Evolutionary conservation across 2,888 invertebrate species (phyloP), one percentile per base, ranked within the genome.

Genomic region (Sthenelais limicola): DNA sequence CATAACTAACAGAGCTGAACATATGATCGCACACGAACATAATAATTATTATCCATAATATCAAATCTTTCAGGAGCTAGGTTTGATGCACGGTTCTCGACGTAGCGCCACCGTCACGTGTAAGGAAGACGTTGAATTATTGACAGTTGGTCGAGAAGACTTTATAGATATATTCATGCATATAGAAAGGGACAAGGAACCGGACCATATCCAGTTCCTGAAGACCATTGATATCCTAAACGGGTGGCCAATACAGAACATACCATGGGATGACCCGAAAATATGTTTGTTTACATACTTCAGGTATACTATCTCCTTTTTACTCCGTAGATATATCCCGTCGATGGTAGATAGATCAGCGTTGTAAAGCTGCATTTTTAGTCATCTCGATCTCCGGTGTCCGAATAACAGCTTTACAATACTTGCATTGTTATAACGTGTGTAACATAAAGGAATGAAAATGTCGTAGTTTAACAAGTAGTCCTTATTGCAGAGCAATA

Each of bases 121-220:
- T 73, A 81, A 83, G 69, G 83, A 83, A 18, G 80, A 82, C 72
- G 85, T 87, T 30, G 85, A 86, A 72, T 87, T 96, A 93, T 71
- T 94, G 91, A 68, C 94, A 92, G 84, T 87, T 0, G 83, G 84
- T 7, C 74, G 87, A 9, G 88, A 95, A 90, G 80, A 95, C 93
- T 87, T 86, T 74, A 80, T 87, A 26, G 76, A 92, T 92, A 86
- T 87, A 56, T 87, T 87, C 77, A 87, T 86, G 86, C 83, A 84
- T 49, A 78, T 82, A 47, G 83, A 83, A 70, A 80, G 79, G 49
- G 83, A 83, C 70, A 75, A 74, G 30, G 87, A 85, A 69, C 87
- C 87, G 0, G 85, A 86, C 49, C 85, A 86, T 78, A 83, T 87
- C 67, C 76, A 73, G 7, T 87, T 85, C 76, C 81, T 87, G 33